Evolutionary conservation across 2,113 vertebrate species (phyloP).

Genomic region (Peromyscus polionotus): DNA sequence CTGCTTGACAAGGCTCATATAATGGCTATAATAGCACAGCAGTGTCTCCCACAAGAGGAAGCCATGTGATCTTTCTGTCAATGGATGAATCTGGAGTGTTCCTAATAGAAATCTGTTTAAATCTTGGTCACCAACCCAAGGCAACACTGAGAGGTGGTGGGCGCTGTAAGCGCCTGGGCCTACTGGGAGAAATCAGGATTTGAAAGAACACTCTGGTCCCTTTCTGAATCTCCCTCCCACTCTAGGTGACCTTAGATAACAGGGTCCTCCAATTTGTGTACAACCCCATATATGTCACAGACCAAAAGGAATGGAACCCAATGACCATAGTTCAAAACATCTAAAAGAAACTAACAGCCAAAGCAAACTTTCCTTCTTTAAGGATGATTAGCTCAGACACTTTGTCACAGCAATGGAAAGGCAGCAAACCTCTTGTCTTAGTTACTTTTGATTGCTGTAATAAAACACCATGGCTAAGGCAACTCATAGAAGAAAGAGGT

Average conservation of each 20-base stretch:
- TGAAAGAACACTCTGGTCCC: background rate
- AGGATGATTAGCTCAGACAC: background rate
- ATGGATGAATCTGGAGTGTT: background rate
- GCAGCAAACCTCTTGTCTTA: background rate
- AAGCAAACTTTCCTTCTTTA: background rate
- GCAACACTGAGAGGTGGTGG: background rate
- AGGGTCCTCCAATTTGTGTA: background rate
- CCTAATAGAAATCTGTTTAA: background rate
- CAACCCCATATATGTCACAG: background rate
- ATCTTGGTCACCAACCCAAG: background rate
- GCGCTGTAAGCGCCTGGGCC: background rate
- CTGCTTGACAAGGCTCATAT: background rate
- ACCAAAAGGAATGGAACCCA: no score
- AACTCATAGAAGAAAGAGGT: background rate
- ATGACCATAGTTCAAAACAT: background rate
- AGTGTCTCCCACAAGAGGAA: background rate
- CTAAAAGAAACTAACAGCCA: background rate
- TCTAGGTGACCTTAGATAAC: background rate
- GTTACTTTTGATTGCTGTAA: background rate
- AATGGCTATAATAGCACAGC: background rate
- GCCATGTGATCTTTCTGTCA: no score
- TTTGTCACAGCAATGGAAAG: background rate
- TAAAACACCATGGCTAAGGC: background rate
- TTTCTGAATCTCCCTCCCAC: background rate
- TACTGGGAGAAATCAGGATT: background rate